Percentiles rank a stretch among this genome's conserved stretches.
These are phyloP conservation scores for Gonioctena quinquepunctata DNA, from an alignment of 1,140 invertebrate species.

Conservation along the genomic window DNA sequence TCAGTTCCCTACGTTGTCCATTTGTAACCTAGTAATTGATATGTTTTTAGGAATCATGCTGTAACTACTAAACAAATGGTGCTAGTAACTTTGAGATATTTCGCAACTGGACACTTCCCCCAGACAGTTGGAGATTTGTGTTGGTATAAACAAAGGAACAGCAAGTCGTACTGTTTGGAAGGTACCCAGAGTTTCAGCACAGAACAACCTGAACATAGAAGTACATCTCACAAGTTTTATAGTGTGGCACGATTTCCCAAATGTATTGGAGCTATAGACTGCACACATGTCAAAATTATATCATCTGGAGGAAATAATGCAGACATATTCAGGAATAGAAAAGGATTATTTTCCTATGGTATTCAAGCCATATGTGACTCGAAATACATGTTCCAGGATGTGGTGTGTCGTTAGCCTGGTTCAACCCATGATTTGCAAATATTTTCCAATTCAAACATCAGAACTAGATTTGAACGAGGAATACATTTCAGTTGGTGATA, in stretches of 20 bases:
- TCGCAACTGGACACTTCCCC: constrained; percentile 17
- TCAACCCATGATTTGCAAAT: constrained; percentile 50
- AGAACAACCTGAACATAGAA: constrained; percentile 24
- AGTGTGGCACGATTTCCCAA: constrained; percentile 36
- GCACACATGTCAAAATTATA: constrained; percentile 42
- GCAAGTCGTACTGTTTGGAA: constrained; percentile 9
- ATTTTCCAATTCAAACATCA: constrained; percentile 37
- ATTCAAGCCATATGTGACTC: constrained; percentile 47
- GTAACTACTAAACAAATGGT: constrained; percentile 7
- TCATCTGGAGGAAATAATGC: constrained; percentile 30
- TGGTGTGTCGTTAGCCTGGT: constrained; percentile 52
- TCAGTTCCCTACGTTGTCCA: background rate
- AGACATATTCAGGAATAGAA: constrained; percentile 52
- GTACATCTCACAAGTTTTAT: constrained; percentile 37
- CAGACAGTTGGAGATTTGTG: constrained; percentile 19
- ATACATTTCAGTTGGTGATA: constrained; percentile 30
- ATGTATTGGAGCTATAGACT: constrained; percentile 50
- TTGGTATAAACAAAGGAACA: constrained; percentile 16
- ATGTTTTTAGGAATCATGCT: constrained; percentile 20
- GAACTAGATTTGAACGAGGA: background rate
- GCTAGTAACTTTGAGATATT: constrained; percentile 14
- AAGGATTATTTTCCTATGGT: constrained; percentile 53
- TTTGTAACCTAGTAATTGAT: background rate
- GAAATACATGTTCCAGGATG: constrained; percentile 38
- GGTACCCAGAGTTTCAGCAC: background rate